Evolutionary conservation across 2,113 vertebrate genomes (phyloP).

Genomic region (Sardina pilchardus): DNA sequence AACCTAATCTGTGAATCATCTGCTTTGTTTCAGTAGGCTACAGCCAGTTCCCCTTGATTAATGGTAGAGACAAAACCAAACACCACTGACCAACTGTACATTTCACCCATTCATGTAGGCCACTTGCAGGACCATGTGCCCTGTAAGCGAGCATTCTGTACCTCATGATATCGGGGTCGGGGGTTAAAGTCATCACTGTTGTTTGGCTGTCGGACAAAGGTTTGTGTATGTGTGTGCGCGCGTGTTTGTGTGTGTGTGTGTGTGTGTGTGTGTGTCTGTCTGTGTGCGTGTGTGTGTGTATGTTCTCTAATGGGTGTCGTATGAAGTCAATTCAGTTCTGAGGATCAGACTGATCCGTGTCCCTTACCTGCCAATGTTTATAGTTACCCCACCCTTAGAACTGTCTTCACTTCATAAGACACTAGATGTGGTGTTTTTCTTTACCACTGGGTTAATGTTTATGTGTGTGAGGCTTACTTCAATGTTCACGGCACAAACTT

Average conservation of each 20-base stretch:
- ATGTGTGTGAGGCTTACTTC: conserved; percentile 17
- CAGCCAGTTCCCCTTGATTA: neutral
- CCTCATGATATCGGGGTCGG: conserved; percentile 26
- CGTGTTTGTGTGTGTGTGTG: conserved; percentile 1
- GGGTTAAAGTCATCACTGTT: conserved; percentile 47
- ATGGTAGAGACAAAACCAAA: neutral
- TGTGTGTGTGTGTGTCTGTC: conserved; percentile 40
- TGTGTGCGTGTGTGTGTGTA: neutral
- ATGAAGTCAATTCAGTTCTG: neutral
- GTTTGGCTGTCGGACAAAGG: conserved; percentile 28
- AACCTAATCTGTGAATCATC: neutral
- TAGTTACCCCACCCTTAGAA: neutral
- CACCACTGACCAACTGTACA: neutral
- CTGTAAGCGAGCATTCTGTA: neutral
- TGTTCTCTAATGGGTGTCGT: conserved; percentile 40
- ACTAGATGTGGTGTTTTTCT: conserved; percentile 26
- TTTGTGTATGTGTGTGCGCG: conserved; percentile 34
- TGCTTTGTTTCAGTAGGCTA: neutral
- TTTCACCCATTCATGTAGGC: conserved; percentile 44
- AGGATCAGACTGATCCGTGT: neutral
- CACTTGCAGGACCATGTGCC: conserved; percentile 38
- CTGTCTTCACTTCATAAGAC: conserved; percentile 9
- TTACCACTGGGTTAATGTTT: neutral
- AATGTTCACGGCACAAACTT: conserved; percentile 48
- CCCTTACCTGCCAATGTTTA: conserved; percentile 13